These are phyloP conservation scores for Dryas iulia DNA, from an alignment of 1,140 invertebrate species.

Conservation along the genomic window DNA sequence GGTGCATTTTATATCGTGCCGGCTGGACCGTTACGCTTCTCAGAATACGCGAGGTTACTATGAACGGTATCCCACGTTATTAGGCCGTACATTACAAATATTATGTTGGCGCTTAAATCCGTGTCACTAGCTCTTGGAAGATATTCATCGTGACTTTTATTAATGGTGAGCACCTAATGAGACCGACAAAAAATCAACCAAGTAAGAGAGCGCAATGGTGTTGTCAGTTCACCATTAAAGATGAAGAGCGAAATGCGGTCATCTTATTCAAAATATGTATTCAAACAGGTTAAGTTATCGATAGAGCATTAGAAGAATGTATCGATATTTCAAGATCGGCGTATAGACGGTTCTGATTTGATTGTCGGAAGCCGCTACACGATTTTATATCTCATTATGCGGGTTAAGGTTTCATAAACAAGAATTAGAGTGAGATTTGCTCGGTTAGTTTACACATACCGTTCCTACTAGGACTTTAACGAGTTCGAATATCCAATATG, in stretches of 20 bases:
- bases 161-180: constrained; percentile 49
- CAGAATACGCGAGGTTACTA: constrained; percentile 54
- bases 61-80: constrained; percentile 59
- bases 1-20: constrained; percentile 57
- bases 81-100: constrained; percentile 59
- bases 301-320: constrained; percentile 30
- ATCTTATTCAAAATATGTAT: constrained; percentile 40
- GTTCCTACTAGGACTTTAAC: constrained; percentile 66
- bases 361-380: constrained; percentile 57
- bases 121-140: constrained; percentile 57
- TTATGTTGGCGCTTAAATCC: constrained; percentile 58
- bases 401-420: constrained; percentile 62
- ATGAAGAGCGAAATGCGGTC: constrained; percentile 39
- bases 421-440: constrained; percentile 72
- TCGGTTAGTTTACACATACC: constrained; percentile 75
- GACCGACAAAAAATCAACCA: constrained; percentile 43
- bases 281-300: constrained; percentile 27
- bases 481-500: constrained; percentile 66
- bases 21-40: constrained; percentile 62
- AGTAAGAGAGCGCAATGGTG: constrained; percentile 14
- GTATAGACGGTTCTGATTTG: constrained; percentile 41
- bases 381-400: constrained; percentile 57
- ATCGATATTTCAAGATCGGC: constrained; percentile 30
- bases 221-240: constrained; percentile 27
- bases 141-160: constrained; percentile 56